Conservation (phyloP, 2,797 vertebrate genomes). For the Phrynocephalus guinanensis region DNA sequence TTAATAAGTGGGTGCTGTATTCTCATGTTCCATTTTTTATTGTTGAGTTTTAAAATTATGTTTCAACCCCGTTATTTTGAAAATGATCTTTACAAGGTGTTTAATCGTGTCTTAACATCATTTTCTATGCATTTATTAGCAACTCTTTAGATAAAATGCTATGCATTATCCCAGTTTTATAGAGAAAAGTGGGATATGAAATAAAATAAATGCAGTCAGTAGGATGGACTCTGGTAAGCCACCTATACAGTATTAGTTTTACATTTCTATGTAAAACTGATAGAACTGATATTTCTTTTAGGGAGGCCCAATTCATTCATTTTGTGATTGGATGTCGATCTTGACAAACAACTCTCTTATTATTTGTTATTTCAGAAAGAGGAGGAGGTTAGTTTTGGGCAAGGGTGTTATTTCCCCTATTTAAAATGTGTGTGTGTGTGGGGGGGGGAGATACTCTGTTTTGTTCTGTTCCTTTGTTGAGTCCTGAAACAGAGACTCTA, state of each 20-base stretch:
- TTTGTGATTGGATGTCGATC: background rate
- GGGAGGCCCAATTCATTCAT: background rate
- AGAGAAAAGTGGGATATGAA: background rate
- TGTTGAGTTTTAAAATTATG: background rate
- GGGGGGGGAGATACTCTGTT: too few relatives aligned
- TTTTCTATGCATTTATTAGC: background rate
- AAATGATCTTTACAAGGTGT: background rate
- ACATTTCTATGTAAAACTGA: background rate
- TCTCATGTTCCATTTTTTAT: background rate
- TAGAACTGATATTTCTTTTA: background rate
- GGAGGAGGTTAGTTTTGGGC: too few relatives aligned
- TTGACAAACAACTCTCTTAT: background rate
- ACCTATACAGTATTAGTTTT: background rate
- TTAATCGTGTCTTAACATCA: background rate
- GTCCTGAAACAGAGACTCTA: too few relatives aligned
- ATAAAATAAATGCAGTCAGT: background rate
- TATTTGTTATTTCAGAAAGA: background rate
- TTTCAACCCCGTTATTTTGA: background rate
- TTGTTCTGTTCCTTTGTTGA: too few relatives aligned
- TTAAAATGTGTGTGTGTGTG: too few relatives aligned
- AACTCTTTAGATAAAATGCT: background rate
- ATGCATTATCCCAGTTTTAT: background rate
- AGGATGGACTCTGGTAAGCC: background rate
- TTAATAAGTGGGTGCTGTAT: background rate
- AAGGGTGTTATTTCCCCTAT: too few relatives aligned